A percentile compares a stretch with the other conserved stretches of the same genome.
These are phyloP conservation scores for Sanderia malayensis DNA, from an alignment of 30 jellyfish, hydroid and myxozoan genomes.

Conservation along the genomic window DNA sequence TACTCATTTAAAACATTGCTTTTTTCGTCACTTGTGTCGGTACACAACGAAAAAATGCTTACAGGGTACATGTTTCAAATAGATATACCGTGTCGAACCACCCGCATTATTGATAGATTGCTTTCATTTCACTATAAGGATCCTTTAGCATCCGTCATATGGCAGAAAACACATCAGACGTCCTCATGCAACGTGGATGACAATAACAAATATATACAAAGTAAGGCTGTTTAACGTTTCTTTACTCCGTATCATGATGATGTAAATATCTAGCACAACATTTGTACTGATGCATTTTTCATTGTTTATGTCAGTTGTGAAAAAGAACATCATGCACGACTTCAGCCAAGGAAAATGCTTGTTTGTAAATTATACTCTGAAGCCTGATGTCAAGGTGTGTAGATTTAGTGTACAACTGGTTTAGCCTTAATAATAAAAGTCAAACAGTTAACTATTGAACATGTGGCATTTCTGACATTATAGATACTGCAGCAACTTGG, in stretches of 20 bases:
- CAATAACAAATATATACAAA: background rate
- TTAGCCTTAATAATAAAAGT: too few relatives aligned
- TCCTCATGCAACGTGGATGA: background rate
- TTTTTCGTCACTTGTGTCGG: too few relatives aligned
- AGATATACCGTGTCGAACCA: too few relatives aligned
- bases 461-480: too few relatives aligned
- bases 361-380: background rate
- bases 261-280: background rate
- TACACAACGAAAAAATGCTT: too few relatives aligned
- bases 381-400: background rate
- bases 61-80: too few relatives aligned
- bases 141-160: background rate
- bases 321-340: background rate
- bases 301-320: background rate
- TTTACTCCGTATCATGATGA: background rate
- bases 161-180: too few relatives aligned
- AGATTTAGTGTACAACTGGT: too few relatives aligned
- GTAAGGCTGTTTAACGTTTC: background rate
- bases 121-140: too few relatives aligned
- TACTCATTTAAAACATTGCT: background rate
- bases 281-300: background rate
- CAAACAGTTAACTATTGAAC: too few relatives aligned
- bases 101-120: too few relatives aligned
- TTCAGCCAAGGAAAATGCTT: background rate
- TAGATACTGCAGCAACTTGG: too few relatives aligned